Evolutionary conservation across 2,797 vertebrate species (phyloP).

Genomic region (Propithecus perrieri): DNA sequence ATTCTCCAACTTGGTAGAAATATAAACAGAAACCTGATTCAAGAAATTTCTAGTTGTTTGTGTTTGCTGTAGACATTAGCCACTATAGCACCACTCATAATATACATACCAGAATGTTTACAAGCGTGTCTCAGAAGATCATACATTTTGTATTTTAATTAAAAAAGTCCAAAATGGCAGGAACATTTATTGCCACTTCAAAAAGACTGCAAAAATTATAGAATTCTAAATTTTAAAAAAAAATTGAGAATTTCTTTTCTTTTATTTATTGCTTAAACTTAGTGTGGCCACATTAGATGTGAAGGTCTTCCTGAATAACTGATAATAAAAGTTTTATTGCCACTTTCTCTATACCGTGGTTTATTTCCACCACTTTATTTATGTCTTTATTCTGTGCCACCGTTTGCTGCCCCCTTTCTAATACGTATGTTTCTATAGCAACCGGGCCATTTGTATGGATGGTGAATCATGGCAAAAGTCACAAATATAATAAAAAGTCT

Average conservation of each 20-base stretch:
- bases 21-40: neutral
- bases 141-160: slow-evolving; percentile 19
- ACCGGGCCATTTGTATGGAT: slow-evolving; percentile 58
- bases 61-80: neutral
- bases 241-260: neutral
- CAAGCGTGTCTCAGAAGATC: neutral
- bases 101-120: neutral
- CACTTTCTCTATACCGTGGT: neutral
- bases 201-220: slow-evolving; percentile 38
- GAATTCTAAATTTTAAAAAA: slow-evolving; percentile 1
- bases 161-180: slow-evolving; percentile 14
- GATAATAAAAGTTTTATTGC: slow-evolving; percentile 71
- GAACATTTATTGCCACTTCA: slow-evolving; percentile 52
- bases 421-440: slow-evolving; percentile 61
- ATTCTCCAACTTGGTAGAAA: neutral
- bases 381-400: slow-evolving; percentile 66
- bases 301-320: slow-evolving; percentile 54
- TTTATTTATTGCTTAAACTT: slow-evolving; percentile 46
- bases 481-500: slow-evolving; percentile 63
- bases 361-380: slow-evolving; percentile 71
- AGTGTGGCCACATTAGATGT: slow-evolving; percentile 46
- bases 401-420: slow-evolving; percentile 34
- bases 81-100: neutral
- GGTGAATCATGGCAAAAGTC: slow-evolving; percentile 45
- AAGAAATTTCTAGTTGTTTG: neutral